Conservation (phyloP, 2,113 vertebrate genomes). For the Eudorcas thomsonii region DNA sequence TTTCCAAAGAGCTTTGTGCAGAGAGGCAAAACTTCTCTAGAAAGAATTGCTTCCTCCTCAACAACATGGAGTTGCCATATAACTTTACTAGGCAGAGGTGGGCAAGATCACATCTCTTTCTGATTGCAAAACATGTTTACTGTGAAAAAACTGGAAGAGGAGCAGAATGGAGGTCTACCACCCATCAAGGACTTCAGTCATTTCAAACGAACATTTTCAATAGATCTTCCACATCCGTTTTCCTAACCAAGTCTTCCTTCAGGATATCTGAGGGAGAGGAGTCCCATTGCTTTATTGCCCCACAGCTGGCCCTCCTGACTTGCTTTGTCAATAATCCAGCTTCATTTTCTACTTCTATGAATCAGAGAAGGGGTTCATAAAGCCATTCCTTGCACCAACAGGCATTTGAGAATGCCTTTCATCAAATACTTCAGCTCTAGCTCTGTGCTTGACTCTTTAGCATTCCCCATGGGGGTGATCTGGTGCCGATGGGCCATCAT, state of each 20-base stretch:
- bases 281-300: background rate
- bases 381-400: rapidly evolving
- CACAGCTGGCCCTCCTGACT: background rate
- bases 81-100: background rate
- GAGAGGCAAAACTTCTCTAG: background rate
- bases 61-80: background rate
- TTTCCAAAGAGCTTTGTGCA: background rate
- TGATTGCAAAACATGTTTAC: background rate
- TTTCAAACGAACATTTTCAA: background rate
- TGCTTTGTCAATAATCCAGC: background rate
- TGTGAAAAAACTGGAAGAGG: background rate
- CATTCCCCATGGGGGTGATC: background rate
- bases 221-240: background rate
- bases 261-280: background rate
- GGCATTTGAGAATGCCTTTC: background rate
- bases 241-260: background rate
- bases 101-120: background rate
- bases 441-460: background rate
- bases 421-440: background rate
- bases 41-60: background rate
- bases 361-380: background rate
- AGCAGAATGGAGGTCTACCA: background rate
- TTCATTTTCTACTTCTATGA: background rate
- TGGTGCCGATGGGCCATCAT: background rate
- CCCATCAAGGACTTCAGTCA: background rate